Percentiles rank a stretch among this genome's conserved stretches.
phyloP scores from a whole-genome alignment of 35 echinoderm and acorn worm species.

The Lytechinus variegatus region DNA sequence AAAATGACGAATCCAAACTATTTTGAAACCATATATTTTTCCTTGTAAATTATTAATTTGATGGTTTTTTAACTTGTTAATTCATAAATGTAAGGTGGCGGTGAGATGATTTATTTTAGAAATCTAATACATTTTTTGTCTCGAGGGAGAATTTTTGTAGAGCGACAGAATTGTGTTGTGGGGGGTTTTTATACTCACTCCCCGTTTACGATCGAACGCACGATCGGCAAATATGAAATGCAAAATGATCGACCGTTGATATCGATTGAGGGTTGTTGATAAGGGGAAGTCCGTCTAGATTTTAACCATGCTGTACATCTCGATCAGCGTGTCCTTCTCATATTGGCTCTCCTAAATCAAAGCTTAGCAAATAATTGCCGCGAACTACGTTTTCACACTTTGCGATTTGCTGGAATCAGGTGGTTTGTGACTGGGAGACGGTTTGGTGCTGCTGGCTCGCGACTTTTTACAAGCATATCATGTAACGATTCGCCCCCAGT shows the following conservation, averaged over 20 bases:
- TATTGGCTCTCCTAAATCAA: slow-evolving; percentile 7
- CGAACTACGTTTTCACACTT: slow-evolving; percentile 18
- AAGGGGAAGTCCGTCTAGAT: background rate
- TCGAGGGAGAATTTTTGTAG: background rate
- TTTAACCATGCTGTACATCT: slow-evolving; percentile 4
- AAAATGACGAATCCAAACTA: background rate
- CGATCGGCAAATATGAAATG: slow-evolving; percentile 45
- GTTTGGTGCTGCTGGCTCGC: background rate
- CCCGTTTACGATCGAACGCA: background rate
- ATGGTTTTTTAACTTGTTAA: background rate
- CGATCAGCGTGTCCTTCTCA: background rate
- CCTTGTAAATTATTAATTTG: background rate
- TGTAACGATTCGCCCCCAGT: background rate
- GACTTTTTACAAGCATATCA: slow-evolving; percentile 12
- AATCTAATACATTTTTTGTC: background rate
- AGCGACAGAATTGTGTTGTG: background rate
- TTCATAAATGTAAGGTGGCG: background rate
- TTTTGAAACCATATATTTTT: background rate
- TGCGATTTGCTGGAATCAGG: background rate
- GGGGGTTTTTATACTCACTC: background rate
- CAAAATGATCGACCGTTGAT: slow-evolving; percentile 22
- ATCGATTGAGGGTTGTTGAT: slow-evolving; percentile 34
- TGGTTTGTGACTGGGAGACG: background rate
- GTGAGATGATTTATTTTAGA: background rate
- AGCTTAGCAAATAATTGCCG: slow-evolving; percentile 10